These are phyloP conservation scores for Amblyjoppa proteus DNA, from an alignment of 2,888 invertebrate species.

Conservation along the genomic window DNA sequence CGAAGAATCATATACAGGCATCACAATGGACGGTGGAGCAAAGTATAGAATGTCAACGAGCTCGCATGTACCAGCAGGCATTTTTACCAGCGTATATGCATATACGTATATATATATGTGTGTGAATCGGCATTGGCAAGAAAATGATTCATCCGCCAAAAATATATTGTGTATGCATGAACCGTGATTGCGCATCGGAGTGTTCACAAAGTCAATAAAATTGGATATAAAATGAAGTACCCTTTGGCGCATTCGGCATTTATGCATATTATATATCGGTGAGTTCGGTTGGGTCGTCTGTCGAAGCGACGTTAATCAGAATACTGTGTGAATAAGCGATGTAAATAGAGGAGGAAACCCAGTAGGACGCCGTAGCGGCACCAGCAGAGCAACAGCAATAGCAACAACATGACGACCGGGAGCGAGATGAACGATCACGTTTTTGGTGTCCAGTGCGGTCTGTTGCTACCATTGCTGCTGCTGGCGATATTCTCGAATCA, in stretches of 20 bases:
- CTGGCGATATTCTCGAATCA: constrained; percentile 54
- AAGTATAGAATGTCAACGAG: neutral
- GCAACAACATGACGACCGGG: constrained; percentile 15
- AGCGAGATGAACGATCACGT: constrained; percentile 66
- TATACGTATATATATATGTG: no score
- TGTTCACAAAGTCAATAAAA: constrained; percentile 66
- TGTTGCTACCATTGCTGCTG: constrained; percentile 15
- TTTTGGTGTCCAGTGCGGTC: constrained; percentile 54
- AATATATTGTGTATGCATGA: constrained; percentile 53
- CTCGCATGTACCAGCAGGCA: neutral
- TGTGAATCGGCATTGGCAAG: constrained; percentile 21
- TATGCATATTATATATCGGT: constrained; percentile 56
- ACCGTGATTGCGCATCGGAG: constrained; percentile 27
- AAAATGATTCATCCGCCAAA: constrained; percentile 56
- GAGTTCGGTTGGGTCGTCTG: constrained; percentile 20
- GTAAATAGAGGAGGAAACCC: constrained; percentile 57
- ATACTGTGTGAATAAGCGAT: constrained; percentile 65
- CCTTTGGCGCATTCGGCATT: constrained; percentile 1
- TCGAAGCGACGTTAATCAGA: constrained; percentile 66
- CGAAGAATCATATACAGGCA: neutral
- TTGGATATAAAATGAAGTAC: constrained; percentile 64
- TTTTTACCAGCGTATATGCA: neutral
- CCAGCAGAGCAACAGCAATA: neutral
- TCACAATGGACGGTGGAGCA: no score
- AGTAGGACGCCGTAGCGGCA: neutral